These are phyloP conservation scores for Drosophila willistoni DNA, from an alignment of 1,140 invertebrate genomes.

Conservation along the genomic window DNA sequence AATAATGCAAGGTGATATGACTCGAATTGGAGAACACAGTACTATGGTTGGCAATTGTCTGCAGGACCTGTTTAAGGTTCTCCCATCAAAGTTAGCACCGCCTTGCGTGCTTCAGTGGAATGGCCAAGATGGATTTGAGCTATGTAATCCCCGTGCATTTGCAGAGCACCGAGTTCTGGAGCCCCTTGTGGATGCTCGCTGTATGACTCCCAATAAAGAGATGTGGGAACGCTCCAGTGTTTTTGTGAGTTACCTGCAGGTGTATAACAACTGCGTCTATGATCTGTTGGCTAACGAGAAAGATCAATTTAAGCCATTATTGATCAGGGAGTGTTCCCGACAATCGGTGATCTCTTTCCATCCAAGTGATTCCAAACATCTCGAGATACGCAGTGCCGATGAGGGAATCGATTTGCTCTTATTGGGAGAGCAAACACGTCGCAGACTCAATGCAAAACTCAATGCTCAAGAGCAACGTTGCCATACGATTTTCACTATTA, in stretches of 20 bases:
- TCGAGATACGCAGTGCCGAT: slow-evolving; percentile 85
- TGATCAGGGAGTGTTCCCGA: slow-evolving; percentile 89
- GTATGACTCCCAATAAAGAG: no score
- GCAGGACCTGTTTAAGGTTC: slow-evolving; percentile 1
- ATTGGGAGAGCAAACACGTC: slow-evolving; percentile 84
- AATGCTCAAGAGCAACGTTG: slow-evolving; percentile 90
- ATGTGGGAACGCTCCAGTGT: background rate
- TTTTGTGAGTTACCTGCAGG: slow-evolving; percentile 97
- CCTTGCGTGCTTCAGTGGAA: background rate
- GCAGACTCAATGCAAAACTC: slow-evolving; percentile 96
- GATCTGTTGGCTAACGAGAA: slow-evolving; percentile 90
- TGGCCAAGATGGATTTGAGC: background rate
- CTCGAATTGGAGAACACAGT: background rate
- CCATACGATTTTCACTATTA: slow-evolving; percentile 94
- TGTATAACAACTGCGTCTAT: slow-evolving; percentile 98
- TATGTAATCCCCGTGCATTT: background rate
- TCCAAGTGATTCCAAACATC: slow-evolving; percentile 87
- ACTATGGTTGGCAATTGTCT: background rate
- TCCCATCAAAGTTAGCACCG: background rate
- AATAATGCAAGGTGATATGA: background rate
- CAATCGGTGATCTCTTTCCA: slow-evolving; percentile 84
- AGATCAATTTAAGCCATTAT: slow-evolving; percentile 71
- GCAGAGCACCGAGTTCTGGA: background rate
- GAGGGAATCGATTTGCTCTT: slow-evolving; percentile 87
- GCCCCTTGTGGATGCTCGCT: background rate